Conservation (phyloP, 2,888 invertebrate species). For the Megamerina dolium region DNA sequence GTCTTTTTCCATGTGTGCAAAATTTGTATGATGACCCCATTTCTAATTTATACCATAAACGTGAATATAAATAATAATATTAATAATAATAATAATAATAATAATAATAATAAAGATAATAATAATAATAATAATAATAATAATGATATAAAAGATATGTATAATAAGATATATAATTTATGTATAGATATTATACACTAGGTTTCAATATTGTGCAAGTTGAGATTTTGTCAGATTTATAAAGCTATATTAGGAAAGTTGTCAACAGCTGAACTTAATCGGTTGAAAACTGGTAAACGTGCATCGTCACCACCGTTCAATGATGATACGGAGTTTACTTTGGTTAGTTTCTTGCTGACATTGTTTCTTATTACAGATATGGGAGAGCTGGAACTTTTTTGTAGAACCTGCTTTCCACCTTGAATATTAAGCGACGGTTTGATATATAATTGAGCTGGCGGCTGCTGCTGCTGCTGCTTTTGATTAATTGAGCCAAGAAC, state of each 20-base stretch:
- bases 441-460: slow-evolving; percentile 11
- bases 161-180: slow-evolving; percentile 18
- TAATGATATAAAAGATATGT: slow-evolving; percentile 15
- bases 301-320: slow-evolving; percentile 52
- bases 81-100: too few species aligned
- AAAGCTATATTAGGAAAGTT: slow-evolving; percentile 36
- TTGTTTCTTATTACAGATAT: slow-evolving; percentile 26
- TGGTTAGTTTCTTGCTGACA: slow-evolving; percentile 23
- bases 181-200: slow-evolving; percentile 13
- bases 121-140: slow-evolving; percentile 9
- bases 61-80: too few species aligned
- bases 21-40: too few species aligned
- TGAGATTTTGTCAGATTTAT: slow-evolving; percentile 30
- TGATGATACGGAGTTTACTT: slow-evolving; percentile 25
- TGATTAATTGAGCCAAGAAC: slow-evolving; percentile 19
- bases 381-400: slow-evolving; percentile 39
- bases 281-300: slow-evolving; percentile 75
- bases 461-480: slow-evolving; percentile 18
- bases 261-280: slow-evolving; percentile 56
- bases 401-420: slow-evolving; percentile 33
- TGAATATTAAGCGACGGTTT: slow-evolving; percentile 21
- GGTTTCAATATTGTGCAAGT: slow-evolving; percentile 23
- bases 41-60: too few species aligned
- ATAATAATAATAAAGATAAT: too few species aligned
- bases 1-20: too few species aligned